Evolutionary conservation across 1,140 invertebrate genomes (phyloP), one percentile per base, ranked within the genome.

Genomic region (Calycopis cecrops): DNA sequence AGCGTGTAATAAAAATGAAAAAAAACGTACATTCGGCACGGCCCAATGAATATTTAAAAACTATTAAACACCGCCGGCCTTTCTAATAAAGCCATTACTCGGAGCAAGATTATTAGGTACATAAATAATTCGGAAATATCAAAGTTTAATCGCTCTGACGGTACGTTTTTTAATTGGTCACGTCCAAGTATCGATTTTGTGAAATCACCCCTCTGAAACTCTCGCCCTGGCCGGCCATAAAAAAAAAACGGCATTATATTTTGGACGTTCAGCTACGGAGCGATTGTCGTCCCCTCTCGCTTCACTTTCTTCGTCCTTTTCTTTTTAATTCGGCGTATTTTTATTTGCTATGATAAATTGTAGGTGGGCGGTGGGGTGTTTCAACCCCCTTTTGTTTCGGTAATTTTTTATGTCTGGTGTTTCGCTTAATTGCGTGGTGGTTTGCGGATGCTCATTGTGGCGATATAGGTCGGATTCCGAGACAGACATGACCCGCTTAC

Each of bases 281-380:
- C 76, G 71, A 71, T 72, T 75, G 71, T 80, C 71, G 70, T 67
- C 79, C 78, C 73, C 76, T 75, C 77, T 79, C 79, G 72, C 67
- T 73, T 71, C 72, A 70, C 69, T 82, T 75, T 79, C 79, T 78
- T 82, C 71, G 66, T 83, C 71, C 74, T 83, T 82, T 83, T 82
- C 74, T 78, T 84, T 85, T 84, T 85, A 84, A 84, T 85, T 81
- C 79, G 70, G 69, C 71, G 77, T 85, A 82, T 85, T 84, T 85
- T 84, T 85, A 84, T 85, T 85, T 79, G 80, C 77, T 81, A 85
- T 85, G 80, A 85, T 85, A 85, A 84, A 85, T 85, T 84, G 82
- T 80, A 80, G 76, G 73, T 69, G 73, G 69, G 72, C 70, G 63
- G 77, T 69, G 66, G 73, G 59, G 63, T 60, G 64, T 62, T 55